Evolutionary conservation across 2,888 invertebrate genomes (phyloP), one percentile per base, ranked within the genome.

Genomic region (Litoditis marina): DNA sequence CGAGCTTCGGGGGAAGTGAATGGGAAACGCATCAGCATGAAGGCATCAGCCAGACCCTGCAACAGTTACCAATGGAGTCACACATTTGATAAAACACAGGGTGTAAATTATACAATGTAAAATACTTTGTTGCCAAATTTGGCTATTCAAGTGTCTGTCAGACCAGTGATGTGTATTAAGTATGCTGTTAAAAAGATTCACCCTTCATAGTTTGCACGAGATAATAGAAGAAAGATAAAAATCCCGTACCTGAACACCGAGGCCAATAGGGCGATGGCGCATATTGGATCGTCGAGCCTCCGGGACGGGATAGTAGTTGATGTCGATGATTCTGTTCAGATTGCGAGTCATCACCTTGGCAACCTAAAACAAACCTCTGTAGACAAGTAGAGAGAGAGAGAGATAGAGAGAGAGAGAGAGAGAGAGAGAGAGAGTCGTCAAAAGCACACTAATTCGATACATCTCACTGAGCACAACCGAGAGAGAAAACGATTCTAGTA

Each of bases 321-420:
- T 88, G 81, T 99, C 95, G 70, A 98, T 96, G 60, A 98, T 91
- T 86, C 91, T 94, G 85, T 99, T 95, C 53, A 98, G 86, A 85
- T 98, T 98, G 77, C 87, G 88, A 0, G 95, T 92, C 0, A 92
- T 89, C 16, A 89, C 89, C 87, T 62, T n/a, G n/a, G n/a, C n/a
- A n/a, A n/a, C n/a, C n/a, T n/a, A n/a, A n/a, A n/a, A n/a, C n/a
- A n/a, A n/a, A n/a, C n/a, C n/a, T n/a, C n/a, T n/a, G n/a, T n/a
- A n/a, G n/a, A n/a, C n/a, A n/a, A n/a, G n/a, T n/a, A n/a, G n/a
- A n/a, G n/a, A n/a, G n/a, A n/a, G n/a, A n/a, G n/a, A n/a, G n/a
- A n/a, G n/a, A n/a, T n/a, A n/a, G n/a, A n/a, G n/a, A n/a, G n/a
- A n/a, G n/a, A n/a, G n/a, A n/a, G n/a, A n/a, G n/a, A n/a, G n/a